Evolutionary conservation across 2,113 vertebrate genomes (phyloP).

Genomic region (Oceanites oceanicus): DNA sequence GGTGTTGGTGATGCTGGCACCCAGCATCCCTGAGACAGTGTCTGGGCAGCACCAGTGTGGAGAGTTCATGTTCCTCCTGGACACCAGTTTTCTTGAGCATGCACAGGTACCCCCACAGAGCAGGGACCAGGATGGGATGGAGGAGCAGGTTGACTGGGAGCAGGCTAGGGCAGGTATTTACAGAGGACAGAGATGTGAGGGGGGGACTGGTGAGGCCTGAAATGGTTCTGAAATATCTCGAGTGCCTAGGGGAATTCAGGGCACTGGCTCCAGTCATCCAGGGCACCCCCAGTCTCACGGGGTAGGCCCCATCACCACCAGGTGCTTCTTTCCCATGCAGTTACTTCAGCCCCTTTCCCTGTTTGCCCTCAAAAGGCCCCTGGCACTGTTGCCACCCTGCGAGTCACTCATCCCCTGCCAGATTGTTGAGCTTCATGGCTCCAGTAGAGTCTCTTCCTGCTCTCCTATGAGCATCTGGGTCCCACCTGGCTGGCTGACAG

Average conservation of each 20-base stretch:
- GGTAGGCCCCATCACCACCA: background rate
- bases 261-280: background rate
- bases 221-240: background rate
- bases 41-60: background rate
- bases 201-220: background rate
- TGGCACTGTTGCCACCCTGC: background rate
- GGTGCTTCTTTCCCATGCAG: background rate
- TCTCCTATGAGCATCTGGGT: background rate
- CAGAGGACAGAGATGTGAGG: background rate
- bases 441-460: accelerated
- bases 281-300: background rate
- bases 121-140: background rate
- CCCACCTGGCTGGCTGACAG: background rate
- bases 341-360: background rate
- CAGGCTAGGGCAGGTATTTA: background rate
- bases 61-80: conserved; percentile 1
- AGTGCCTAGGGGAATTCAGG: background rate
- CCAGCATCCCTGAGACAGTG: background rate
- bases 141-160: background rate
- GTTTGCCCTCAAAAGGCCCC: background rate
- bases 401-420: background rate
- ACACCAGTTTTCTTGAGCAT: background rate
- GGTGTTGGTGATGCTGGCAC: background rate
- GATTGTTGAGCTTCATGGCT: background rate
- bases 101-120: background rate